Percentiles rank a stretch among this genome's conserved stretches.
These are phyloP conservation scores for Lithodes maja DNA, from an alignment of 2,888 invertebrate species.

Conservation along the genomic window DNA sequence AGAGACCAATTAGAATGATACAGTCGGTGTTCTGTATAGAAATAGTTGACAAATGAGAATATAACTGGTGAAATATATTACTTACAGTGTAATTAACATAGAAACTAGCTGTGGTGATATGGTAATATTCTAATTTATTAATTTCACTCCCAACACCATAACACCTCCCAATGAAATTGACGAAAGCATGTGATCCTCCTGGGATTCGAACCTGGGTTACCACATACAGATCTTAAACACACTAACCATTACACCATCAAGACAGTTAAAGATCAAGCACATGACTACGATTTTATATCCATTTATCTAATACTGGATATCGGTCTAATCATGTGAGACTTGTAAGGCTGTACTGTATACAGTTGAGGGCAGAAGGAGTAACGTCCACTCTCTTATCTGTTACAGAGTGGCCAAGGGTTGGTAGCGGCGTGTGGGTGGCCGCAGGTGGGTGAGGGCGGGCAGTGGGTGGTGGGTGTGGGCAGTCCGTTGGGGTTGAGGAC, in stretches of 20 bases:
- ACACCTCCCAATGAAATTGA: too few relatives aligned
- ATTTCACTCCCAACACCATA: too few relatives aligned
- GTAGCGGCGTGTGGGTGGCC: constrained; percentile 60
- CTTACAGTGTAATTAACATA: too few relatives aligned
- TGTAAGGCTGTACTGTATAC: constrained; percentile 15
- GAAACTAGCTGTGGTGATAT: too few relatives aligned
- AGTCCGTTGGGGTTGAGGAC: background rate
- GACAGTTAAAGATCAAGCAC: too few relatives aligned
- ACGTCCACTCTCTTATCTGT: constrained; percentile 57
- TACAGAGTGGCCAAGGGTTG: constrained; percentile 60
- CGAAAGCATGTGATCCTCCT: too few relatives aligned
- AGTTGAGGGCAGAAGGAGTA: constrained; percentile 42
- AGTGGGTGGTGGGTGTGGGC: constrained; percentile 52
- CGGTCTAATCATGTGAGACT: background rate
- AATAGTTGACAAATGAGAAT: background rate
- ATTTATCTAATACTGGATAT: background rate
- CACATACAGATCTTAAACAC: too few relatives aligned
- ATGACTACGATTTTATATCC: too few relatives aligned
- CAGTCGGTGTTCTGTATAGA: background rate
- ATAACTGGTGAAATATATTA: background rate
- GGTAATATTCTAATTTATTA: too few relatives aligned
- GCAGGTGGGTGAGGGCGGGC: constrained; percentile 64
- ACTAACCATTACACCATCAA: too few relatives aligned
- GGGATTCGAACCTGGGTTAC: too few relatives aligned
- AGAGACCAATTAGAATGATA: too few relatives aligned